These are phyloP conservation scores for Conger conger DNA, from an alignment of 2,113 vertebrate genomes.

Conservation along the genomic window DNA sequence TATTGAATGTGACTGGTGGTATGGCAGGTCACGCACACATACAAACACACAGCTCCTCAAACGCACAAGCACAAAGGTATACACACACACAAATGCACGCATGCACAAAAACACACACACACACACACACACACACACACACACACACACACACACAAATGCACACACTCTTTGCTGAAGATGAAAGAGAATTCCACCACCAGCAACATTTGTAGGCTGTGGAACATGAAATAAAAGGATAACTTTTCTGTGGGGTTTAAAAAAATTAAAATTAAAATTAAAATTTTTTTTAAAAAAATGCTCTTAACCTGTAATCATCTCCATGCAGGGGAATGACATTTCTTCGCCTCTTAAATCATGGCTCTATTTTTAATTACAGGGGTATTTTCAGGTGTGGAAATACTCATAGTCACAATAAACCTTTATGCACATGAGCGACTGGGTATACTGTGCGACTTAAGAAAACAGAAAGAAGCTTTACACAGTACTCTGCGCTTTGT, in stretches of 20 bases:
- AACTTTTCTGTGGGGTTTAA: constrained; percentile 50
- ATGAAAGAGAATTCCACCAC: constrained; percentile 47
- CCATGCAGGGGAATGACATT: background rate
- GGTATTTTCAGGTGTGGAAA: background rate
- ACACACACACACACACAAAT: background rate
- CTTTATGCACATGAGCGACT: background rate
- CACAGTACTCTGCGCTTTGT: background rate
- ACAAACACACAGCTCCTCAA: too few species aligned
- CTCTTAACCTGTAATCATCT: constrained; percentile 32
- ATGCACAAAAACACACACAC: too few species aligned
- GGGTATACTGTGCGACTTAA: background rate
- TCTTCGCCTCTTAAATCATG: background rate
- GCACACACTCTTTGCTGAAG: background rate
- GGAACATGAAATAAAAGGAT: constrained; percentile 52
- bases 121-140: background rate
- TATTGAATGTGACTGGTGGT: constrained; percentile 69
- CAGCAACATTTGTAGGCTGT: constrained; percentile 31
- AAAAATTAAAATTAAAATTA: too few species aligned
- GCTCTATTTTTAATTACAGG: constrained; percentile 3
- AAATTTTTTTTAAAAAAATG: constrained; percentile 41
- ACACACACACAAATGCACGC: too few species aligned
- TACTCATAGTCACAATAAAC: background rate
- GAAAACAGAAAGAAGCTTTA: background rate
- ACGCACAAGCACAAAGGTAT: constrained; percentile 17
- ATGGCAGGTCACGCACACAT: constrained; percentile 64